Percentiles rank a stretch among this genome's conserved stretches.
phyloP scores from a whole-genome alignment of 1,140 invertebrate species.

The Drosophila subpulchrella region DNA sequence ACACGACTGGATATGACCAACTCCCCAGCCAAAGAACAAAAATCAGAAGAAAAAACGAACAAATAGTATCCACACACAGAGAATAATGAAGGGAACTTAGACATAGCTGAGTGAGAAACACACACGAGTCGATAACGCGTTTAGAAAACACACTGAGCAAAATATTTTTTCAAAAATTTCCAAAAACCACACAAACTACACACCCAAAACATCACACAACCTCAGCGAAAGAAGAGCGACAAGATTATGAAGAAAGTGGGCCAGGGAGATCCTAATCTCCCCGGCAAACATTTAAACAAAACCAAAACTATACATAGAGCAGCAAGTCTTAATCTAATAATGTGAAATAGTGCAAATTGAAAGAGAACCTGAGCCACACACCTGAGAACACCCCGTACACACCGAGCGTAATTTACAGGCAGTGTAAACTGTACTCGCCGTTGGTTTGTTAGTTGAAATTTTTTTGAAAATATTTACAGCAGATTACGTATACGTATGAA shows the following conservation, averaged over 20 bases:
- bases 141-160: constrained; percentile 46
- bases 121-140: constrained; percentile 42
- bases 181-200: constrained; percentile 43
- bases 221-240: constrained; percentile 32
- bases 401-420: constrained; percentile 42
- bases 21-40: constrained; percentile 17
- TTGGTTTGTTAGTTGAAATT: constrained; percentile 81
- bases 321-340: constrained; percentile 55
- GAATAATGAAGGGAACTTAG: constrained; percentile 4
- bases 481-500: constrained; percentile 56
- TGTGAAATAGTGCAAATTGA: constrained; percentile 63
- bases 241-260: constrained; percentile 21
- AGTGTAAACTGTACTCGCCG: constrained; percentile 80
- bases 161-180: constrained; percentile 74
- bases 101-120: constrained; percentile 21
- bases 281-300: constrained; percentile 15
- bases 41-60: background rate
- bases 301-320: constrained; percentile 33
- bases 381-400: constrained; percentile 40
- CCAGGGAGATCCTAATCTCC: constrained; percentile 16
- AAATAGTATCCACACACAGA: constrained; percentile 17
- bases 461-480: constrained; percentile 73
- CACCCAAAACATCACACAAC: constrained; percentile 28
- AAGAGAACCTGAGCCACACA: constrained; percentile 46
- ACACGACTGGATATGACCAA: constrained; percentile 71